A percentile compares a stretch with the other conserved stretches of the same genome.
Conservation (phyloP, 2,797 vertebrate species). For the Iguana delicatissima region DNA sequence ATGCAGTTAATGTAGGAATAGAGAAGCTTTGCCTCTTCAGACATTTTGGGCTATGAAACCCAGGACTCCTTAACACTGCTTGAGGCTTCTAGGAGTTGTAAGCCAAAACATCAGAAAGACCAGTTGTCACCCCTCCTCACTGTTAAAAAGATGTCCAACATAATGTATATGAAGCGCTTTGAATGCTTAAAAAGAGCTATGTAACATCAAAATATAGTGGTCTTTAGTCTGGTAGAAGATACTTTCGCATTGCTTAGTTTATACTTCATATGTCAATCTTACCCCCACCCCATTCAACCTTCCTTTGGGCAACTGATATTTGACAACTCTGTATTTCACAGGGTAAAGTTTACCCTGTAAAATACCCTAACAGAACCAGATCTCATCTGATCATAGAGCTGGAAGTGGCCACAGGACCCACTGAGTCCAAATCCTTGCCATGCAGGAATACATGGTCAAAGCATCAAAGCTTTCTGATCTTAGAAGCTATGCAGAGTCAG, state of each 20-base stretch:
- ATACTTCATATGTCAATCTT: conserved; percentile 11
- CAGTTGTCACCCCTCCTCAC: not conserved
- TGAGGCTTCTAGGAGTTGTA: not conserved
- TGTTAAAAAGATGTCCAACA: not conserved
- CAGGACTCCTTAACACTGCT: not conserved
- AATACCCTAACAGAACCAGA: too few relatives aligned
- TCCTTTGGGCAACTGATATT: not conserved
- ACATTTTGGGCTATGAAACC: not conserved
- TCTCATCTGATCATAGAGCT: too few relatives aligned
- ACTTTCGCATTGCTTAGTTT: not conserved
- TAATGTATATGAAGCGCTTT: not conserved
- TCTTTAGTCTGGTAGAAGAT: not conserved
- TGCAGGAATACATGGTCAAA: too few relatives aligned
- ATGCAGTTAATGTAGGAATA: too few relatives aligned
- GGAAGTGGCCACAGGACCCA: too few relatives aligned
- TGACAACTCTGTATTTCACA: too few relatives aligned
- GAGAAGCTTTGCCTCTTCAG: not conserved
- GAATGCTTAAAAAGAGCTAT: not conserved
- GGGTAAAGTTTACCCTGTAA: too few relatives aligned
- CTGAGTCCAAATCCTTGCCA: too few relatives aligned
- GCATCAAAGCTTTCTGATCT: too few relatives aligned
- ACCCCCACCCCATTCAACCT: not conserved
- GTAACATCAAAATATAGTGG: not conserved
- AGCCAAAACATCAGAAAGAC: not conserved
- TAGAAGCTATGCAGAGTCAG: too few relatives aligned